Evolutionary conservation across 2,888 invertebrate genomes (phyloP).

Genomic region (Aquatica leii): DNA sequence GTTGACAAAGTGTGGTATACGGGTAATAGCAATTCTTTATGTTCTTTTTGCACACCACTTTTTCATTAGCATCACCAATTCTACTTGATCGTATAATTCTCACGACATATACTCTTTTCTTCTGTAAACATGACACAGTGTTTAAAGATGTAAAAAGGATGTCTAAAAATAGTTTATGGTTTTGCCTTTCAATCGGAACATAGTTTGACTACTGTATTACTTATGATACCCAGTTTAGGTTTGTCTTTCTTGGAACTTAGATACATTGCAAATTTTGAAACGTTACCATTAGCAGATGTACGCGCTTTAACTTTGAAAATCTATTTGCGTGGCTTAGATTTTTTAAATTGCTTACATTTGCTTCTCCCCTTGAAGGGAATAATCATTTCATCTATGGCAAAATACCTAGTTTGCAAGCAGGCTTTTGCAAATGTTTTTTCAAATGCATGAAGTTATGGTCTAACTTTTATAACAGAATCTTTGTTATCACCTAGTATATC

Average conservation of each 20-base stretch:
- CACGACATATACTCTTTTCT: too few relatives aligned
- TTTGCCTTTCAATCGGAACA: not conserved
- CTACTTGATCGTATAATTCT: too few relatives aligned
- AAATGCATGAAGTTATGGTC: not conserved
- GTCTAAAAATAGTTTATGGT: too few relatives aligned
- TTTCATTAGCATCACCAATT: too few relatives aligned
- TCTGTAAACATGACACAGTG: conserved; percentile 2
- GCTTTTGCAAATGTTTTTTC: not conserved
- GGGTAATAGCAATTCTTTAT: too few relatives aligned
- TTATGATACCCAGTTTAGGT: conserved; percentile 8
- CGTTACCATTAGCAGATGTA: conserved; percentile 34
- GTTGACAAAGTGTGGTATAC: too few relatives aligned
- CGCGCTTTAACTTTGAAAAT: conserved; percentile 38
- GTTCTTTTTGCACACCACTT: too few relatives aligned
- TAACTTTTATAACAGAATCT: not conserved
- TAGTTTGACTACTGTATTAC: conserved; percentile 11
- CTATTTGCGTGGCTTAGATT: too few relatives aligned
- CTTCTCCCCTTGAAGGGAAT: too few relatives aligned
- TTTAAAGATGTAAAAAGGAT: conserved; percentile 17
- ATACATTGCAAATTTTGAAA: conserved; percentile 37
- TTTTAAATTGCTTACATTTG: too few relatives aligned
- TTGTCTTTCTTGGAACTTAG: not conserved
- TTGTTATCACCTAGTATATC: not conserved
- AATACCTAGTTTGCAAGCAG: not conserved
- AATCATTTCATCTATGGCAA: not conserved